Conservation (phyloP, 1,140 invertebrate genomes). For the Palaemon carinicauda region DNA sequence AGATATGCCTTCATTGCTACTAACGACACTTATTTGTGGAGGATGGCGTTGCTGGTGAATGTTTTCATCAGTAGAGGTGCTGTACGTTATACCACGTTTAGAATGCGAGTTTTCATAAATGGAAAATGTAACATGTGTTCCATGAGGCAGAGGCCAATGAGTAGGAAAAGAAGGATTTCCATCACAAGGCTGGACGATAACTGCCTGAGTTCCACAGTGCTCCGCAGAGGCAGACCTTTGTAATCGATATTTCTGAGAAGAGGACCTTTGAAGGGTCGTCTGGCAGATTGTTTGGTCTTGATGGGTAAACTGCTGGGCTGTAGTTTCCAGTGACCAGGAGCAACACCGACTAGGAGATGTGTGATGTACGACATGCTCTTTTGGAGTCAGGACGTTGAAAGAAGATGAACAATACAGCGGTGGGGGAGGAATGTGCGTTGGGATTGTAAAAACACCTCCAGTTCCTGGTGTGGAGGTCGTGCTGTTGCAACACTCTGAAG, state of each 20-base stretch:
- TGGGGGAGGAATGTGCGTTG: conserved; percentile 57
- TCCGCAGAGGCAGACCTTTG: conserved; percentile 33
- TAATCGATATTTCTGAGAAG: conserved; percentile 14
- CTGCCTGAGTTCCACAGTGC: background rate
- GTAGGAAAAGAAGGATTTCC: background rate
- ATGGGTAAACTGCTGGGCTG: background rate
- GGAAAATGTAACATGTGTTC: conserved; percentile 22
- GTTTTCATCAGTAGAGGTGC: conserved; percentile 15
- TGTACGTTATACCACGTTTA: conserved; percentile 25
- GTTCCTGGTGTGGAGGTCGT: conserved; percentile 34
- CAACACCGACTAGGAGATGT: background rate
- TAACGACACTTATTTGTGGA: background rate
- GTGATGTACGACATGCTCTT: conserved; percentile 54
- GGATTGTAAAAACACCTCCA: conserved; percentile 55
- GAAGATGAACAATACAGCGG: conserved; percentile 57
- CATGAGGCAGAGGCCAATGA: background rate
- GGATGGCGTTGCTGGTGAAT: background rate
- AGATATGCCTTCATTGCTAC: background rate
- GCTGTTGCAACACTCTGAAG: conserved; percentile 33
- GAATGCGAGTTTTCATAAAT: background rate
- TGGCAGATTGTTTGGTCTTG: background rate
- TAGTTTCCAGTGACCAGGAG: background rate
- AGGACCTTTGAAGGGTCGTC: background rate
- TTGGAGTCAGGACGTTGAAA: conserved; percentile 44
- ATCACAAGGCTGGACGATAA: background rate